Evolutionary conservation across 1,140 invertebrate genomes (phyloP).

Genomic region (Sinella curviseta): DNA sequence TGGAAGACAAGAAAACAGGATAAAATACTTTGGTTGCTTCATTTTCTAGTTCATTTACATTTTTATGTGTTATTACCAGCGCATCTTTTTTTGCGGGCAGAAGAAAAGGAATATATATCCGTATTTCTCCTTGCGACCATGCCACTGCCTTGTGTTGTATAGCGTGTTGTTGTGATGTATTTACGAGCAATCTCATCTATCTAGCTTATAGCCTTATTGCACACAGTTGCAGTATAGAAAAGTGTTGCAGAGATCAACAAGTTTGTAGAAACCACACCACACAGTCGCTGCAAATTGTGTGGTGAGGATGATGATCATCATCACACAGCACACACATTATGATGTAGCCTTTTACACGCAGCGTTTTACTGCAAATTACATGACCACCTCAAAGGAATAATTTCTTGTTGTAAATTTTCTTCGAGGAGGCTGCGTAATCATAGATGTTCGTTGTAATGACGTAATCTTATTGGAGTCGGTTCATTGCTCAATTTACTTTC

Average conservation of each 20-base stretch:
- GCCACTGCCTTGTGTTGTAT: too few species aligned
- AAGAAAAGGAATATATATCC: too few species aligned
- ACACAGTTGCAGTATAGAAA: too few species aligned
- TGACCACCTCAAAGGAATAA: slow-evolving; percentile 7
- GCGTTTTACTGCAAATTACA: background rate
- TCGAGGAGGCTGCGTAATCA: background rate
- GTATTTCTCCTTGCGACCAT: too few species aligned
- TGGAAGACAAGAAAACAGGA: too few species aligned
- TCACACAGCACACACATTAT: slow-evolving; percentile 3
- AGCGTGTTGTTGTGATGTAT: too few species aligned
- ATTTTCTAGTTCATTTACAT: slow-evolving; percentile 12
- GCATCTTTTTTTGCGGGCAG: background rate
- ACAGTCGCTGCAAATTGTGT: background rate
- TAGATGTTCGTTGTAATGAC: background rate
- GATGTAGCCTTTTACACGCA: background rate
- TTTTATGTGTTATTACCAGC: slow-evolving; percentile 12
- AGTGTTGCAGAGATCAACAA: background rate
- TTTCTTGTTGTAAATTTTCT: background rate
- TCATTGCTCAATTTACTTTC: slow-evolving; percentile 1
- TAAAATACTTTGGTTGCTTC: background rate
- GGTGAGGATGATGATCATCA: background rate
- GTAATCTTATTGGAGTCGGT: background rate
- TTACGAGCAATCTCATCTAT: too few species aligned
- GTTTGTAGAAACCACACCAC: background rate
- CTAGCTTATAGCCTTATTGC: too few species aligned